These are phyloP conservation scores for Oscheius onirici DNA, from an alignment of 2,888 invertebrate species.

Conservation along the genomic window DNA sequence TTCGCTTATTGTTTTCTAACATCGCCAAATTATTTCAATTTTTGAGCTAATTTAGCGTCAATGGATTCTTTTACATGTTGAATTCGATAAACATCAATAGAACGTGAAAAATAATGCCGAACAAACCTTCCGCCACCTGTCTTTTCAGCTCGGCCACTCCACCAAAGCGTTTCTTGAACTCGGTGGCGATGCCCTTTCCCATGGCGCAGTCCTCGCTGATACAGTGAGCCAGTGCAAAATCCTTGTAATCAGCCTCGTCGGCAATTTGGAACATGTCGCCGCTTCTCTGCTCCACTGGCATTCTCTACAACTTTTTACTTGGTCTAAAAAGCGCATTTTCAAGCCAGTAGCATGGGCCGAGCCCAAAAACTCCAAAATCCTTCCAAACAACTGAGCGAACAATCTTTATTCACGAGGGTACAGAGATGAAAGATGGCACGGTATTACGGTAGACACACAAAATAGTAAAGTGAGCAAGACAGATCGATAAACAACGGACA, in stretches of 20 bases:
- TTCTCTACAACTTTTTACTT: not conserved
- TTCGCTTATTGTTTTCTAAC: too few species aligned
- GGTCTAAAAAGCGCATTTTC: too few species aligned
- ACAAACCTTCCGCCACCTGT: conserved; percentile 33
- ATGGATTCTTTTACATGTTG: too few species aligned
- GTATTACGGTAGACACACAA: not conserved
- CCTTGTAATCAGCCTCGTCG: conserved; percentile 12
- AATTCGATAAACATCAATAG: not conserved
- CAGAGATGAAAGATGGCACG: too few species aligned
- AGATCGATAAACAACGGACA: not conserved
- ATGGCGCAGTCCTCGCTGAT: conserved; percentile 42
- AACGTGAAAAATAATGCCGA: not conserved
- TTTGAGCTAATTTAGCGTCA: too few species aligned
- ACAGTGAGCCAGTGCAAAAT: conserved; percentile 39
- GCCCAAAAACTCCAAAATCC: too few species aligned
- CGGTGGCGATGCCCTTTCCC: conserved; percentile 41
- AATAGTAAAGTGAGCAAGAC: not conserved
- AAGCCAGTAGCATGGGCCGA: too few species aligned
- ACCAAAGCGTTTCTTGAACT: conserved; percentile 39
- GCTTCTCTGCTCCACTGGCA: conserved; percentile 19
- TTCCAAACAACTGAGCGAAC: too few species aligned
- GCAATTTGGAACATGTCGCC: conserved; percentile 31
- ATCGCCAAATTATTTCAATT: too few species aligned
- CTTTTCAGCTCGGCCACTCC: conserved; percentile 33
- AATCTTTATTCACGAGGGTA: too few species aligned